Base-by-base conservation (phyloP, 1,140 invertebrate species). In the Drosophila bocqueti region DNA sequence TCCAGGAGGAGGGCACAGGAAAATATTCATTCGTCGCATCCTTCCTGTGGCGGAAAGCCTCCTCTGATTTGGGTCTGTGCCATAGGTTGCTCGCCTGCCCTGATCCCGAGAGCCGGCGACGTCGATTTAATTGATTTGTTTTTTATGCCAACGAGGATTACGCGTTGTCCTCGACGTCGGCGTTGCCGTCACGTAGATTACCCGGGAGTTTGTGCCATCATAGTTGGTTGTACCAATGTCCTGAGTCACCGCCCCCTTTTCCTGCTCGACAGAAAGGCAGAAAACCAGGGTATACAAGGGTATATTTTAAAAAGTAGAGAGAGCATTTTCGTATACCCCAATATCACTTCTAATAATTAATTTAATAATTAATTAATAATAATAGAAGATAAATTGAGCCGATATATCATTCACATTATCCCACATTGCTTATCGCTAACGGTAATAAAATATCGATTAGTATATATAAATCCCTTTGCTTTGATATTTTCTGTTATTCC, bases 121-220 rank as follows among this genome's bases (percentile, higher is more conserved):
- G 72, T 76, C 79, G 64, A 91, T 91, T 92, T 92, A 92, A 92
- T 92, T 92, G 91, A 92, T 92, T 92, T 92, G 91, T 92, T 92
- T 92, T 92, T 92, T 92, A 92, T 92, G 83, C 87, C 90, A 92
- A 91, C 75, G 69, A 81, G 90, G 91, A 92, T 92, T 91, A 83
- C 76, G 79, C 64, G 66, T 79, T 52, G 77, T 81, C 74, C 77
- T 76, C 66, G 77, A 76, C 69, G 85, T 72, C 68, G 72, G 80
- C 74, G 49, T 31, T 57, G 84, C 82, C 69, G 77, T 90, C 76
- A 73, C 83, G 61, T 58, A 87, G 89, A 91, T 91, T 91, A 89
- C 54, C 73, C 76, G 68, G 65, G 79, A 79, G 46, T 64, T 72
- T 76, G 24, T 58, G 50, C 64, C 69, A 69, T 73, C 36, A 47